Evolutionary conservation across 2,888 invertebrate species (phyloP), one percentile per base, ranked within the genome.

Genomic region (Lordiphosa andalusiaca): DNA sequence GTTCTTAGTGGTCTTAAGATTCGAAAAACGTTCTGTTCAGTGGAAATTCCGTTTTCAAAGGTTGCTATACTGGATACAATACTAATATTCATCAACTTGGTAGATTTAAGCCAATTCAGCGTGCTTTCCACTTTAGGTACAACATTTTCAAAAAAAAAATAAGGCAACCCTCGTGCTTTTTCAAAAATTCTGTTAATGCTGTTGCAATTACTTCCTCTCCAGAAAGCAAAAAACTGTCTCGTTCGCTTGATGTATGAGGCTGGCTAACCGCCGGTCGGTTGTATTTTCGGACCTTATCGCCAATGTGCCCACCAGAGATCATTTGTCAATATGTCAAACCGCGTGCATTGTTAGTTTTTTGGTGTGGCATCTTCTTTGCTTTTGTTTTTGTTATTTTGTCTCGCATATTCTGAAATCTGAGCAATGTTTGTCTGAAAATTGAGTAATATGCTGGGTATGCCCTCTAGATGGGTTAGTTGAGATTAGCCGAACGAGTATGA

Each of bases 311-410:
- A 47, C 51, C 68, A 55, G 51, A 64, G 66, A 80, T 83, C 83
- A 78, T 83, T 78, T 78, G 83, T 78, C 77, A 78, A 73, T 61
- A 66, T 75, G 73, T 83, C 76, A 78, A 50, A 54, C 56, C 60
- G 38, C 53, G 54, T 60, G 73, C 42, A 61, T 75, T 65, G 72
- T 60, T 59, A 65, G 69, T 66, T 66, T 66, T 59, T 42, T 59
- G 66, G 65, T 61, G 71, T 69, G 73, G 67, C 77, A 73, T 83
- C 70, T 68, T 67, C 67, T 44, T 51, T 50, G 56, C 53, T 50
- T 49, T 64, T 58, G 41, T 58, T 40, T 38, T 56, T 52, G 47
- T 40, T 53, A 52, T 10, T 44, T 56, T 49, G 46, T 46, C 59
- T 54, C 41, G 53, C 53, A 42, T 55, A 48, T 53, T 56, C 10